These are phyloP conservation scores for Sitta carolinensis DNA, from an alignment of 2,797 vertebrate genomes.

Conservation along the genomic window DNA sequence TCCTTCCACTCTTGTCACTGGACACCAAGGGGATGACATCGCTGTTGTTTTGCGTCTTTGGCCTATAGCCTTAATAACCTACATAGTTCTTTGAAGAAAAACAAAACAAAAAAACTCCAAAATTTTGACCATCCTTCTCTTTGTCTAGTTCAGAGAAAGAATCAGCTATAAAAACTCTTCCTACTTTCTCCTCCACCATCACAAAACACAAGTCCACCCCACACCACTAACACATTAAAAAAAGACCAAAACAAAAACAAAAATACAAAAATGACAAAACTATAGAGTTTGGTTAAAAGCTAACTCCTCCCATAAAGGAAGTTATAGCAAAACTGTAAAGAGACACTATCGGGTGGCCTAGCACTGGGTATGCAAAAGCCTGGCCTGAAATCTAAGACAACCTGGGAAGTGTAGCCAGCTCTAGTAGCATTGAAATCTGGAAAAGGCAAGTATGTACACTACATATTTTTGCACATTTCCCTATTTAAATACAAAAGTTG, in stretches of 20 bases:
- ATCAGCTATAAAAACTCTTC: not conserved
- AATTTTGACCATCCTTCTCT: not conserved
- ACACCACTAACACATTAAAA: not conserved
- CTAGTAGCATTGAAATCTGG: accelerated
- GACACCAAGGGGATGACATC: not conserved
- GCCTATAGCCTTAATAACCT: not conserved
- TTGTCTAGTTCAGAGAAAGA: not conserved
- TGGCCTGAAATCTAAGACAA: accelerated
- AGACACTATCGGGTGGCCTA: not conserved
- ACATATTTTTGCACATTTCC: not conserved
- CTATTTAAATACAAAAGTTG: not conserved
- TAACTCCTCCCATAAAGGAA: not conserved
- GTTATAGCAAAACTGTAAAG: not conserved
- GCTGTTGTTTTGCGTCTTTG: not conserved
- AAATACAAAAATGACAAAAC: not conserved
- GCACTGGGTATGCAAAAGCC: not conserved
- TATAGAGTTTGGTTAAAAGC: not conserved
- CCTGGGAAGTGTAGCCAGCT: accelerated
- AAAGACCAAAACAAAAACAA: too few species aligned
- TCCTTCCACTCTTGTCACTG: not conserved
- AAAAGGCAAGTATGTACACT: not conserved
- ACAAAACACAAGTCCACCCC: not conserved
- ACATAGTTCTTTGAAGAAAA: not conserved
- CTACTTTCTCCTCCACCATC: not conserved
- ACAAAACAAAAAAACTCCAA: not conserved